Percentiles rank a stretch among this genome's conserved stretches.
Evolutionary conservation across 1,140 invertebrate species (phyloP).

Genomic region (Neodiprion lecontei): DNA sequence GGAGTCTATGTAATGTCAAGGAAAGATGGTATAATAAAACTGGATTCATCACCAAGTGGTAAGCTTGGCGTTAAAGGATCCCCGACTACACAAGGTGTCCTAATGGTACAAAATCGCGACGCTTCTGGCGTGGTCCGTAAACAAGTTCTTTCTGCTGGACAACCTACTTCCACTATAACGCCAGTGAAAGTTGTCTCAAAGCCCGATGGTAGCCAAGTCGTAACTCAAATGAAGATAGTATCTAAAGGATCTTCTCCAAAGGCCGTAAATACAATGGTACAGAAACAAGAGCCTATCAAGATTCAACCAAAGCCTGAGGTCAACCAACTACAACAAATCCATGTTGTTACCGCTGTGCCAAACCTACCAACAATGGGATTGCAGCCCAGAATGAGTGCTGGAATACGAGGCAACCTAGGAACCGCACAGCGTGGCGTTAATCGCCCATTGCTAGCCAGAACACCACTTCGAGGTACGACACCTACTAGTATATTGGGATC

Average conservation of each 20-base stretch:
- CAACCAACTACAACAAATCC: slow-evolving; percentile 56
- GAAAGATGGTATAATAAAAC: slow-evolving; percentile 73
- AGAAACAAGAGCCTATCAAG: slow-evolving; percentile 56
- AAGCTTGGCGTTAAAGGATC: slow-evolving; percentile 60
- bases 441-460: slow-evolving; percentile 51
- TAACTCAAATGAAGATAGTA: slow-evolving; percentile 59
- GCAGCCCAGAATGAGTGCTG: slow-evolving; percentile 45
- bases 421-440: slow-evolving; percentile 39
- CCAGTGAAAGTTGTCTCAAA: slow-evolving; percentile 58
- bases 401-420: slow-evolving; percentile 28
- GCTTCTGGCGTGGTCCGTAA: slow-evolving; percentile 50
- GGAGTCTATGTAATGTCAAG: slow-evolving; percentile 79
- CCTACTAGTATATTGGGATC: slow-evolving; percentile 47
- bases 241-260: slow-evolving; percentile 47
- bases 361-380: slow-evolving; percentile 38
- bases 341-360: slow-evolving; percentile 53
- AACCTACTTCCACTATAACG: slow-evolving; percentile 47
- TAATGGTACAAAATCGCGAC: slow-evolving; percentile 58
- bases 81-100: slow-evolving; percentile 41
- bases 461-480: slow-evolving; percentile 42
- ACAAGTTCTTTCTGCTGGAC: slow-evolving; percentile 48
- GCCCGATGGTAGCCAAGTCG: slow-evolving; percentile 55
- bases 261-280: slow-evolving; percentile 29
- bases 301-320: slow-evolving; percentile 59
- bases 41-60: slow-evolving; percentile 66